Base-by-base conservation (phyloP, 2,797 vertebrate species). In the Lithobates sylvaticus region DNA sequence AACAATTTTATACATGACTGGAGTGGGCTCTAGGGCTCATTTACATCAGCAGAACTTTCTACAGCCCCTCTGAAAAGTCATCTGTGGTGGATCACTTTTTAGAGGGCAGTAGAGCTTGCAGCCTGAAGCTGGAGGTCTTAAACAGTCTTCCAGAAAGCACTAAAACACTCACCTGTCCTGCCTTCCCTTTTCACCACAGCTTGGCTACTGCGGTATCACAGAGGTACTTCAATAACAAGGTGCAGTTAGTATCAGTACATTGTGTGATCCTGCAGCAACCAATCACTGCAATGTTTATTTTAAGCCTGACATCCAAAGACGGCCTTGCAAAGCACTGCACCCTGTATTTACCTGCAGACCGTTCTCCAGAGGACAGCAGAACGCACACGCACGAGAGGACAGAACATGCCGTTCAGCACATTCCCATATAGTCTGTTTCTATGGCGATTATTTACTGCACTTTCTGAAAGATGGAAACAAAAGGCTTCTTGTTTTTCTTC, bases 361-460 rank as follows among this genome's bases (percentile, higher is more conserved):
- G 8, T 61, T 61, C 54, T 61, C 54, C 21, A 54, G 50, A 54
- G 50, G 50, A 13, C 50, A 58, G 50, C 50, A n/a, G 21, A 61
- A 61, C 3, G 21, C 21, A 61, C 5, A 61, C 15, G 54, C 8
- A 61, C 1, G 21, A 23, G 54, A 61, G n/a, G 8, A 6, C 15
- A 58, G 76, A 67, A 78, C 61, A 67, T 44, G 34, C 13, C 3
- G 76, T 67, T 34, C 34, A 3, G n/a, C 13, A 2, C 54, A 26
- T 67, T 78, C 61, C n/a, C 3, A 16, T 18, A 42, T 15, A 26
- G 21, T 21, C 36, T 67, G 76, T 78, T 78, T 78, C 76, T 67
- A 78, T 78, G 76, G 67, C 76, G 21, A 78, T 67, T 26, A 67
- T 78, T 78, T 76, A 76, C 27, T 54, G 74, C 13, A 39, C 10